Evolutionary conservation across 2,888 invertebrate genomes (phyloP), one percentile per base, ranked within the genome.

Genomic region (Hypomecis punctinalis): DNA sequence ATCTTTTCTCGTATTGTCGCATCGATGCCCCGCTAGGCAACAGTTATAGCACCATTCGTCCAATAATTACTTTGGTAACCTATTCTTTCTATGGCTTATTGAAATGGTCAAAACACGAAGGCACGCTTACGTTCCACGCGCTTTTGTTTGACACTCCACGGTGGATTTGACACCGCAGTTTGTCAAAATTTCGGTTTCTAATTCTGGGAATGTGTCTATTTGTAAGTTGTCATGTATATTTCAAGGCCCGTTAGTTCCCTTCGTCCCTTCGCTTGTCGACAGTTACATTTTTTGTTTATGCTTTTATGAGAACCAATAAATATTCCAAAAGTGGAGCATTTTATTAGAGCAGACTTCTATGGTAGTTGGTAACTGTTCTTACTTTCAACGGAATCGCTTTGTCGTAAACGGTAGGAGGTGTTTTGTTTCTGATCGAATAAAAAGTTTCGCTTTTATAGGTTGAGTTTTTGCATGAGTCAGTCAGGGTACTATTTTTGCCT

Each of bases 131-230:
- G 76, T 81, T 79, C 82, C 81, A 76, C 82, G 78, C 75, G 77
- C 78, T 74, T 80, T 88, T 88, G 89, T 89, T 71, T 67, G 60
- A 58, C 72, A 72, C 75, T 77, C 73, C 77, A 85, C 80, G 84
- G 77, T 78, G 74, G 73, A 84, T 85, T 83, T 76, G 75, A 84
- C 86, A 90, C 91, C 92, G 80, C 92, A 92, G 86, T 90, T 84
- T 86, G 92, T 91, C 90, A 90, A 91, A 90, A 91, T 91, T 86
- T 92, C 86, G 91, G 92, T 92, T 91, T 89, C 83, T 71, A 78
- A 84, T 91, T 93, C 92, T 87, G 67, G 80, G 92, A 92, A 92
- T 72, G 73, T 76, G 71, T 74, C 77, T 76, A 79, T 81, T 89
- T 84, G 86, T 86, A 75, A 79, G 72, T 82, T 86, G 85, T 84